Percentiles rank a stretch among this genome's conserved stretches.
Evolutionary conservation across 2,888 invertebrate genomes (phyloP).

Genomic region (Dioctria linearis): DNA sequence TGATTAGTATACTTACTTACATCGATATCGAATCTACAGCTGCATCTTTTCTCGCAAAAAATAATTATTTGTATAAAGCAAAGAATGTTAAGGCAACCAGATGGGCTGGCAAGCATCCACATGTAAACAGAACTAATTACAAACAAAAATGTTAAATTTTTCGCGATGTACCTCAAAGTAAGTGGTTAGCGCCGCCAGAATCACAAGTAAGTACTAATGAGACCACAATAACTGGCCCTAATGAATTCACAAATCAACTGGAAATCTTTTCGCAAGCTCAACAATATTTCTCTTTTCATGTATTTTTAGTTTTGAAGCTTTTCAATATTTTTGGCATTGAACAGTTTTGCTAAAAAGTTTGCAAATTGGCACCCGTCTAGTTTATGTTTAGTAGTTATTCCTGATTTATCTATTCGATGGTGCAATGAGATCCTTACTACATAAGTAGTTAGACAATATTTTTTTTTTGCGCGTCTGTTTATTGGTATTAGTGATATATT

Average conservation of each 20-base stretch:
- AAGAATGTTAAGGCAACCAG: not conserved
- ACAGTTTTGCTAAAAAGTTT: not conserved
- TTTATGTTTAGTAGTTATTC: too few relatives aligned
- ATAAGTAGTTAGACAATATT: too few relatives aligned
- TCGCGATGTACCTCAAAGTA: not conserved
- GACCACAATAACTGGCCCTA: constrained; percentile 40
- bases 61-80: too few relatives aligned
- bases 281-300: not conserved
- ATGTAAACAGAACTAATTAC: not conserved
- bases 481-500: too few relatives aligned
- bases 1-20: too few relatives aligned
- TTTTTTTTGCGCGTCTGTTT: too few relatives aligned
- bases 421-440: too few relatives aligned
- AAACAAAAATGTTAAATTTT: not conserved
- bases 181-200: constrained; percentile 38
- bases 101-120: not conserved
- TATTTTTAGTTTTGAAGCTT: not conserved
- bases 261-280: constrained; percentile 22
- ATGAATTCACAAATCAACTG: constrained; percentile 38
- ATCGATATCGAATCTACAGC: too few relatives aligned
- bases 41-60: too few relatives aligned
- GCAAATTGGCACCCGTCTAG: not conserved
- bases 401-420: too few relatives aligned
- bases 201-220: constrained; percentile 44
- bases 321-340: not conserved